These are phyloP conservation scores for Aleiodes sp. DNA, from an alignment of 1,140 invertebrate genomes.

Conservation along the genomic window DNA sequence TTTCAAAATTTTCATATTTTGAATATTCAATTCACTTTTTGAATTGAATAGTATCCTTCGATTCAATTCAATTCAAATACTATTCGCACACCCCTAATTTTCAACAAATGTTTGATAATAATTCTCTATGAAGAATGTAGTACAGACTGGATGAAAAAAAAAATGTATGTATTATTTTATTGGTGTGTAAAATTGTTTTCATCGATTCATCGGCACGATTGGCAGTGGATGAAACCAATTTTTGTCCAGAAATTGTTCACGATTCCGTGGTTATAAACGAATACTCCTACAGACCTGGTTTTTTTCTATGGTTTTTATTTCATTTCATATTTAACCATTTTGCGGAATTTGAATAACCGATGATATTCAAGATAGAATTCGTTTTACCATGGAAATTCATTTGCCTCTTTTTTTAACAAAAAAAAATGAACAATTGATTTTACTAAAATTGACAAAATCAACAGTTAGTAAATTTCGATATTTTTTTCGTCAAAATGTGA, in stretches of 20 bases:
- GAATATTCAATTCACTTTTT: no score
- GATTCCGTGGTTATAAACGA: neutral
- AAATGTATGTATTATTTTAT: conserved; percentile 28
- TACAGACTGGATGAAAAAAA: conserved; percentile 11
- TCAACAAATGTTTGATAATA: neutral
- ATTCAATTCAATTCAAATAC: neutral
- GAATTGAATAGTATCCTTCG: conserved; percentile 9
- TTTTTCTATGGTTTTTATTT: neutral
- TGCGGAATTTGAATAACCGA: neutral
- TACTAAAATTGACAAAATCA: no score
- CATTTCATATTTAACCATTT: neutral
- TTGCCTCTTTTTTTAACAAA: neutral
- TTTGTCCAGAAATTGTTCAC: conserved; percentile 8
- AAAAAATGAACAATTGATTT: no score
- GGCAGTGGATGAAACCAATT: conserved; percentile 23
- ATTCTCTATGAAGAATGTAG: neutral
- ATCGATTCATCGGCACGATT: conserved; percentile 33
- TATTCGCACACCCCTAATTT: neutral
- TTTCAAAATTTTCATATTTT: no score
- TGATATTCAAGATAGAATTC: neutral
- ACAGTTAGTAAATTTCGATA: no score
- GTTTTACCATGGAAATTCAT: neutral
- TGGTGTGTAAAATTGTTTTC: conserved; percentile 38
- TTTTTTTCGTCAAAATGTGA: no score
- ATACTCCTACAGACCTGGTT: neutral